Base-by-base conservation (phyloP, 2,888 invertebrate genomes). In the Eupelmus urozonus region DNA sequence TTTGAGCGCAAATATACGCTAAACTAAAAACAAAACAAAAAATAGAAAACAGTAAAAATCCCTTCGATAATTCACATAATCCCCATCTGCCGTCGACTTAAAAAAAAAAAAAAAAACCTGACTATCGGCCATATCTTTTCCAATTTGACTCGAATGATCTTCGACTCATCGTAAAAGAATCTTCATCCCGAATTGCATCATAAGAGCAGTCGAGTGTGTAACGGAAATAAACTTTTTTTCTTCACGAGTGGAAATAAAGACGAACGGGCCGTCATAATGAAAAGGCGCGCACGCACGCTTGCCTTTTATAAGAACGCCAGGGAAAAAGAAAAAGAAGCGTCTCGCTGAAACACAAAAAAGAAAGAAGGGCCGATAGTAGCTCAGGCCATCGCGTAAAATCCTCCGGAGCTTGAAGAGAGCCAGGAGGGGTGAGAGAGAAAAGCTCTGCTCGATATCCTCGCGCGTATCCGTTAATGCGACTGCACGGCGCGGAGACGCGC, bases 201-300 rank as follows among this genome's bases (percentile, higher is more conserved):
- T 63, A 65, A 65, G 25, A 51, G 45, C 65, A 65, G 51, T 65
- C 27, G 11, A 65, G 23, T 29, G 23, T 53, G 20, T 40, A 51
- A 40, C 34, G 40, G 40, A 53, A 55, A 40, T 67, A 53, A 67
- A 34, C 53, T 55, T 40, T 67, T 53, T 55, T 40, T 67, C 34
- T 40, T 55, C 49, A 53, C 23, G 40, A 67, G 66, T 53, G 40
- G 53, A 67, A 55, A 67, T 67, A 53, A 67, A 67, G 51, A 40
- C 66, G 40, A 55, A 51, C 20, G 29, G 66, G 13, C 7, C 3
- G 53, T 40, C 53, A 23, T 40, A 55, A 53, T 53, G 23, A 16
- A 67, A 67, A 34, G 25, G n/a, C 53, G 29, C 29, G 7, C 29
- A 5, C 18, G 11, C 23, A 25, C 25, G 25, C 7, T 45, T n/a